These are phyloP conservation scores for Cantharis rustica DNA, from an alignment of 2,888 invertebrate species.

Conservation along the genomic window DNA sequence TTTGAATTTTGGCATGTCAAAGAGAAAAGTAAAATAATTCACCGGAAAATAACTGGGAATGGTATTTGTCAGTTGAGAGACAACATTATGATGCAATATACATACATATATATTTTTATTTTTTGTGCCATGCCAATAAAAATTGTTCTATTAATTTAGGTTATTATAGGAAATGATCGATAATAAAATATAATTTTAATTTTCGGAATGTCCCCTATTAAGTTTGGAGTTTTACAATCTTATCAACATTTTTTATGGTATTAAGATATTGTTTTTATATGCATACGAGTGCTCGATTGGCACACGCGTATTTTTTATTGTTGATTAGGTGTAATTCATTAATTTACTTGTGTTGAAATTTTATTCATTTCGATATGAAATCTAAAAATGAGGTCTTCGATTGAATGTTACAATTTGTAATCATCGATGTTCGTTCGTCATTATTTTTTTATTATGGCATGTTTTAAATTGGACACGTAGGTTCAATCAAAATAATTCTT, in stretches of 20 bases:
- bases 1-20: neutral
- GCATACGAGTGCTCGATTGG: neutral
- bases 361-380: neutral
- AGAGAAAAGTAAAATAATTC: neutral
- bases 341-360: neutral
- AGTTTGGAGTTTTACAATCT: neutral
- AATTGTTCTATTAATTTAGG: too few species aligned
- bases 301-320: neutral
- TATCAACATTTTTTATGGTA: neutral
- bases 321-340: neutral
- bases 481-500: neutral
- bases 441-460: neutral
- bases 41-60: neutral
- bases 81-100: too few species aligned
- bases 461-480: neutral
- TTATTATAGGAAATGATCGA: too few species aligned
- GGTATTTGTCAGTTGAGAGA: too few species aligned
- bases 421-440: neutral
- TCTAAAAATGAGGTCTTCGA: neutral
- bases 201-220: neutral
- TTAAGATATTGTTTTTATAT: neutral
- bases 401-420: neutral
- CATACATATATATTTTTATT: too few species aligned
- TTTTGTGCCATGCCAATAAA: too few species aligned
- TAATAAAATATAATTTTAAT: too few species aligned